These are phyloP conservation scores for Oriolus oriolus DNA, from an alignment of 2,113 vertebrate species.

Conservation along the genomic window DNA sequence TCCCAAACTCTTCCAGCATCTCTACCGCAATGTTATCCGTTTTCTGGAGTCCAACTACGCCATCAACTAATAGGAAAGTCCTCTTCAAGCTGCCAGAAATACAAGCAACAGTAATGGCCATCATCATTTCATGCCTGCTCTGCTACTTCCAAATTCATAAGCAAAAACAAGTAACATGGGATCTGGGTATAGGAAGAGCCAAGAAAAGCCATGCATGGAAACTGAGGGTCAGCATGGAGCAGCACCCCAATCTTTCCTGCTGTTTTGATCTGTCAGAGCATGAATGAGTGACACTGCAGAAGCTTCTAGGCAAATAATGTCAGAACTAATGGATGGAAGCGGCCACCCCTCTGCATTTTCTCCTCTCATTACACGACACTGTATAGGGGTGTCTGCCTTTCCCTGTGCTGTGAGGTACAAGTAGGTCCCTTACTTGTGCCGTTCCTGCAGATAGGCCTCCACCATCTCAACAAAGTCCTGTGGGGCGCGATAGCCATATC, in stretches of 20 bases:
- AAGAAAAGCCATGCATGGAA: not conserved
- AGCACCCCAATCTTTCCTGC: not conserved
- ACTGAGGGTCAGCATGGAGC: not conserved
- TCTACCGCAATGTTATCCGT: constrained; percentile 84
- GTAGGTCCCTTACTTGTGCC: constrained; percentile 77
- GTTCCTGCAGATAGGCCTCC: constrained; percentile 85
- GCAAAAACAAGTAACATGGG: not conserved
- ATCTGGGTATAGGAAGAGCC: not conserved
- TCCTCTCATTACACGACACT: not conserved
- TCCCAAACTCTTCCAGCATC: constrained; percentile 91
- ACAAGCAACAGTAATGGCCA: not conserved
- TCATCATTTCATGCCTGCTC: not conserved
- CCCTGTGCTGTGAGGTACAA: not conserved
- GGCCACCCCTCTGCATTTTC: not conserved
- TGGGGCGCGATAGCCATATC: constrained; percentile 87
- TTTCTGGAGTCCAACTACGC: constrained; percentile 81
- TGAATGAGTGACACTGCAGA: not conserved
- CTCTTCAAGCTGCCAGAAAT: constrained; percentile 80
- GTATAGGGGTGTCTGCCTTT: not conserved
- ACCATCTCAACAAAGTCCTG: constrained; percentile 92
- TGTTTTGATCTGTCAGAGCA: not conserved
- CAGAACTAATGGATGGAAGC: not conserved
- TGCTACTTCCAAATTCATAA: not conserved
- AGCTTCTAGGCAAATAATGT: not conserved
- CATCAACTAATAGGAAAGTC: constrained; percentile 91